These are phyloP conservation scores for Cheilosia vernalis DNA, from an alignment of 2,888 invertebrate species.

Conservation along the genomic window DNA sequence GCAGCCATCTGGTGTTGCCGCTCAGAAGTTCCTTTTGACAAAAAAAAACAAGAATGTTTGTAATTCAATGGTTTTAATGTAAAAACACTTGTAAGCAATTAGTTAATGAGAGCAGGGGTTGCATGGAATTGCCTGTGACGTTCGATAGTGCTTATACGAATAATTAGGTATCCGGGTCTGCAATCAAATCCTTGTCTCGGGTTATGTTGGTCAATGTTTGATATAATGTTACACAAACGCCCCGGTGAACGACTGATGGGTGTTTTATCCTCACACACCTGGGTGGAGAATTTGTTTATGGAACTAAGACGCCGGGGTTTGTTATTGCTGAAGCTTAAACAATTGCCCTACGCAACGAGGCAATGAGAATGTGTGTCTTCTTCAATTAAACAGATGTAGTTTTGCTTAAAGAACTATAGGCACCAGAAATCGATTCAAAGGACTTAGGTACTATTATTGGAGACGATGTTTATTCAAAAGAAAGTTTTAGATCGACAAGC, in stretches of 20 bases:
- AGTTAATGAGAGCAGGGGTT: constrained; percentile 36
- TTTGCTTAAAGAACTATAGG: too few relatives aligned
- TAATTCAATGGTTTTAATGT: constrained; percentile 12
- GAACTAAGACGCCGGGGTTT: background rate
- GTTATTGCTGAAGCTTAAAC: too few relatives aligned
- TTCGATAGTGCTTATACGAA: constrained; percentile 9
- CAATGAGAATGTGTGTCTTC: too few relatives aligned
- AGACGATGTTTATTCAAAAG: too few relatives aligned
- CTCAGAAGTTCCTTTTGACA: constrained; percentile 83
- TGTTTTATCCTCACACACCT: background rate
- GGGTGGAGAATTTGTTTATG: background rate
- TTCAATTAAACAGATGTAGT: too few relatives aligned
- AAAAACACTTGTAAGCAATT: constrained; percentile 50
- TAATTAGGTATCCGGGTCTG: constrained; percentile 33
- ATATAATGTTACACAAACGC: constrained; percentile 12
- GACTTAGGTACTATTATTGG: too few relatives aligned
- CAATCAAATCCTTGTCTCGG: constrained; percentile 2
- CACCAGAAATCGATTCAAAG: too few relatives aligned
- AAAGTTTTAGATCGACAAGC: too few relatives aligned
- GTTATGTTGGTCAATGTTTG: background rate
- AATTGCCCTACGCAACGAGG: too few relatives aligned
- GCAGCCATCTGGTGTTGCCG: constrained; percentile 75
- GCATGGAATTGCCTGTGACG: too few relatives aligned
- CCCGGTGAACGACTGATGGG: background rate
- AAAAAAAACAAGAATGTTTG: constrained; percentile 29